These are phyloP conservation scores for Kryphioiulus occultus DNA, from an alignment of 2,888 invertebrate genomes.

Conservation along the genomic window DNA sequence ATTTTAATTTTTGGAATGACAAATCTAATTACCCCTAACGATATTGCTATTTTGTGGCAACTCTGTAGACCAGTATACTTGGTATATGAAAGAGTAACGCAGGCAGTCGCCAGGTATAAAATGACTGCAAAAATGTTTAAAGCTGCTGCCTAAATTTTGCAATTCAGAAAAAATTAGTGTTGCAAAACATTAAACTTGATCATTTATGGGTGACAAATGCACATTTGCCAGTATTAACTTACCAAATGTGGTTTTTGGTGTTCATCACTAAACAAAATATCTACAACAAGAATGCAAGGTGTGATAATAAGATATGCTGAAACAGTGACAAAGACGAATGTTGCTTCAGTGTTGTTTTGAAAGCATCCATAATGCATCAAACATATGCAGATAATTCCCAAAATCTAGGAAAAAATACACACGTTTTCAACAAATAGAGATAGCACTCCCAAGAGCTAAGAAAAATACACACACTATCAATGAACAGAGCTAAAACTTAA, in stretches of 20 bases:
- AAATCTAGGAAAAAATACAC: background rate
- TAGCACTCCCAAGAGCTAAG: too few relatives aligned
- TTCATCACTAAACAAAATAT: background rate
- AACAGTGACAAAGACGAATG: background rate
- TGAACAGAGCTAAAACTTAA: too few relatives aligned
- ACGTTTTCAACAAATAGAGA: too few relatives aligned
- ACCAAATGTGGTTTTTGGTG: constrained; percentile 20
- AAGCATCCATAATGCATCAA: background rate
- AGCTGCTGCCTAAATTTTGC: background rate
- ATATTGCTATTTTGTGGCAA: background rate
- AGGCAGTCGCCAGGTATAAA: background rate
- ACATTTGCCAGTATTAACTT: background rate
- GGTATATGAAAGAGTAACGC: background rate
- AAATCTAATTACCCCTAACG: background rate
- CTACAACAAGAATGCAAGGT: background rate
- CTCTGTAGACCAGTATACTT: background rate
- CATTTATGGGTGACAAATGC: too few relatives aligned
- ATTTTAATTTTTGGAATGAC: background rate
- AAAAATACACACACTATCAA: too few relatives aligned
- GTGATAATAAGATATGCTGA: background rate
- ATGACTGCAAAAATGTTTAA: background rate
- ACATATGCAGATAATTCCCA: background rate
- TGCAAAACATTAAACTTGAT: background rate
- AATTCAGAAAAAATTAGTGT: background rate
- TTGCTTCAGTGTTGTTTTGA: too few relatives aligned